Evolutionary conservation across 2,888 invertebrate genomes (phyloP).

Genomic region (Athetis lepigone): DNA sequence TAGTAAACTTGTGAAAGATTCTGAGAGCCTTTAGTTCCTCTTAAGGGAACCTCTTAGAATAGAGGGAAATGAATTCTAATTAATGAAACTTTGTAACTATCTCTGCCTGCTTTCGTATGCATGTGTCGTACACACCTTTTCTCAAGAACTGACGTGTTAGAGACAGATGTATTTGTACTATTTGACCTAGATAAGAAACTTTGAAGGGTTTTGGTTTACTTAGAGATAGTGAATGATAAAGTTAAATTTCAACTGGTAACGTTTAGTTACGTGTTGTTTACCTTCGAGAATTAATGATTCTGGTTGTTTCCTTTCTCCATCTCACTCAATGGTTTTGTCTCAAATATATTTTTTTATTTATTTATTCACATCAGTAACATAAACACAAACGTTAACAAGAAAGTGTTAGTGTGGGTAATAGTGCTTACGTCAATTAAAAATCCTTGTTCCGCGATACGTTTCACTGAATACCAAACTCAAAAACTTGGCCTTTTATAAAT

Average conservation of each 20-base stretch:
- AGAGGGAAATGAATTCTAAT: conserved; percentile 48
- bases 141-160: conserved; percentile 7
- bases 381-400: no score
- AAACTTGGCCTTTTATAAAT: neutral
- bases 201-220: conserved; percentile 27
- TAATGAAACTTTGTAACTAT: conserved; percentile 48
- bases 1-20: conserved; percentile 43
- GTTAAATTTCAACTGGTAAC: conserved; percentile 9
- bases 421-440: no score
- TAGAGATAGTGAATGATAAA: neutral
- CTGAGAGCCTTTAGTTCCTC: conserved; percentile 26
- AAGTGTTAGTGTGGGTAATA: no score
- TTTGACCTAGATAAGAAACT: neutral
- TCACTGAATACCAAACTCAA: neutral
- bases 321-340: neutral
- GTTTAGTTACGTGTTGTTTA: conserved; percentile 12
- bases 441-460: neutral
- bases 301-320: neutral
- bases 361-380: no score
- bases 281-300: neutral
- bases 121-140: conserved; percentile 35
- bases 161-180: neutral
- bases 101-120: conserved; percentile 37
- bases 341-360: no score
- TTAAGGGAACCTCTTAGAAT: conserved; percentile 28